phyloP scores from a whole-genome alignment of 2,888 invertebrate genomes.

The Agriopis leucophaearia region DNA sequence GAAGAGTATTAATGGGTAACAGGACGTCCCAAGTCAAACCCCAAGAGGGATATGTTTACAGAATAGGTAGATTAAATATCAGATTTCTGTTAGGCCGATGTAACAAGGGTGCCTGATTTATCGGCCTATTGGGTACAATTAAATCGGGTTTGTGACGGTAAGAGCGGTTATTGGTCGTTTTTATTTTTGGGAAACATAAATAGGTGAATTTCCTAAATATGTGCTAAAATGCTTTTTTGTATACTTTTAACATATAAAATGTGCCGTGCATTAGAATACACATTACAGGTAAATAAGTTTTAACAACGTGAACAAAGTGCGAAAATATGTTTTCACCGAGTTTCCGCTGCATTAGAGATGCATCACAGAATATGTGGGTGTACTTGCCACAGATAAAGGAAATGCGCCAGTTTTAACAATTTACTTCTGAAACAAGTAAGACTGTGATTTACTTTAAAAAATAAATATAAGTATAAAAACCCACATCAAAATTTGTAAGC shows the following conservation, averaged over 20 bases:
- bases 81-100: slow-evolving; percentile 22
- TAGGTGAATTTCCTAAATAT: not conserved
- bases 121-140: slow-evolving; percentile 33
- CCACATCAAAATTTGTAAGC: no score
- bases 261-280: no score
- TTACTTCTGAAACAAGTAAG: no score
- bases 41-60: slow-evolving; percentile 22
- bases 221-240: no score
- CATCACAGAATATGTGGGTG: not conserved
- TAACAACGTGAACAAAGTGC: slow-evolving; percentile 14
- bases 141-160: slow-evolving; percentile 12
- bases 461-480: no score
- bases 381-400: slow-evolving; percentile 1
- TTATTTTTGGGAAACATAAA: not conserved
- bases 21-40: slow-evolving; percentile 18
- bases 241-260: no score
- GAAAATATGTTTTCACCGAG: slow-evolving; percentile 21
- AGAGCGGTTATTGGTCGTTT: slow-evolving; percentile 13
- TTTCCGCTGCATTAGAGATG: slow-evolving; percentile 14
- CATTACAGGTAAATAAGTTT: no score
- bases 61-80: slow-evolving; percentile 33
- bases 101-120: slow-evolving; percentile 37
- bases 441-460: no score
- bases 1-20: slow-evolving; percentile 6
- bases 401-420: no score